These are phyloP conservation scores for Noctuana brunneofusca DNA, from an alignment of 2,888 invertebrate genomes.

Conservation along the genomic window DNA sequence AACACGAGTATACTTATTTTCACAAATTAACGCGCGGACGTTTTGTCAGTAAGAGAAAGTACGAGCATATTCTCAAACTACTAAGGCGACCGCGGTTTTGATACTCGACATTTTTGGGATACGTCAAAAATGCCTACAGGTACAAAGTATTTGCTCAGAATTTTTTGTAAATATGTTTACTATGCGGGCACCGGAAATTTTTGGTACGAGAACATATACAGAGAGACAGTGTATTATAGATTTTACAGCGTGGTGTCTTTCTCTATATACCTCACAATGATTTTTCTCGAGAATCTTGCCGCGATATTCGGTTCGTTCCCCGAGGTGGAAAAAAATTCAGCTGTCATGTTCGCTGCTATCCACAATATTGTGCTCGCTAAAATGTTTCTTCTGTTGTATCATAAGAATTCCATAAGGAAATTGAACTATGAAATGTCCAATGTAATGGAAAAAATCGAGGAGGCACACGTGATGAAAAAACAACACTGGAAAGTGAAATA, in stretches of 20 bases:
- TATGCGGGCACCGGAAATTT: conserved; percentile 67
- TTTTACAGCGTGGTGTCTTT: conserved; percentile 59
- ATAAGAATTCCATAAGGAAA: conserved; percentile 65
- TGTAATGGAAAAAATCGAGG: conserved; percentile 61
- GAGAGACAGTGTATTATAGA: conserved; percentile 56
- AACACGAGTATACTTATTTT: conserved; percentile 7
- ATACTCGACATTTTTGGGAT: conserved; percentile 24
- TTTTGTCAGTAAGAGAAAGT: not conserved
- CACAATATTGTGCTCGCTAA: conserved; percentile 70
- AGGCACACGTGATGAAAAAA: conserved; percentile 57
- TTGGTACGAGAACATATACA: conserved; percentile 61
- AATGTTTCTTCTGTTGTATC: conserved; percentile 65
- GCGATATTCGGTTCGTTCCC: conserved; percentile 67
- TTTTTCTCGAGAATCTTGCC: conserved; percentile 68
- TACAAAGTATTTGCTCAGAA: conserved; percentile 58
- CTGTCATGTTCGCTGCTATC: conserved; percentile 70
- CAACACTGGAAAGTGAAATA: conserved; percentile 63
- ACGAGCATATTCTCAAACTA: not conserved
- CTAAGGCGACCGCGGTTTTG: conserved; percentile 3
- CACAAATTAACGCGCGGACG: conserved; percentile 5
- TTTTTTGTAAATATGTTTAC: conserved; percentile 65
- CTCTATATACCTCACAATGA: conserved; percentile 63
- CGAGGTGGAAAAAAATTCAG: conserved; percentile 70
- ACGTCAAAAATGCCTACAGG: conserved; percentile 50
- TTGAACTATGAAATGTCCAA: conserved; percentile 67